Percentiles rank a stretch among this genome's conserved stretches.
Evolutionary conservation across 2,797 vertebrate genomes (phyloP).

Genomic region (Onychomys arenicola): DNA sequence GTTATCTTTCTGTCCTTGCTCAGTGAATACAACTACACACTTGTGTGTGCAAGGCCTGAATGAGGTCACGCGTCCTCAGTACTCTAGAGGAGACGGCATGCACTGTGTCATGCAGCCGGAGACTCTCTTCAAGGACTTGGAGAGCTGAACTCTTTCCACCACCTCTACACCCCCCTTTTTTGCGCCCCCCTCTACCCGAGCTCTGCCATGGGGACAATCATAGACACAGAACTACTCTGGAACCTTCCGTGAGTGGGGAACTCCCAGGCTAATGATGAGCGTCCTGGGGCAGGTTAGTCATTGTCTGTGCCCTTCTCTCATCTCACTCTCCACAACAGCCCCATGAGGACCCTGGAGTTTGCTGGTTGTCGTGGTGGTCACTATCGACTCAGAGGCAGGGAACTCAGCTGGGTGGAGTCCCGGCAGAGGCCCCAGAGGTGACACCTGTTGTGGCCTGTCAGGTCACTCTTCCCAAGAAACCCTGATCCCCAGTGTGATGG

Average conservation of each 20-base stretch:
- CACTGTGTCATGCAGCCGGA: not conserved
- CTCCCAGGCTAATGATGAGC: not conserved
- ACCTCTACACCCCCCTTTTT: no score
- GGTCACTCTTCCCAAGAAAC: not conserved
- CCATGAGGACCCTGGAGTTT: not conserved
- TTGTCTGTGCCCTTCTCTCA: not conserved
- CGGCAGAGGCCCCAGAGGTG: not conserved
- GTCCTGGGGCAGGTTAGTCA: not conserved
- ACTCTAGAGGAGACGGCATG: rapidly evolving
- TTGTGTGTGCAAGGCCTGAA: not conserved
- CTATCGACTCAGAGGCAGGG: no score
- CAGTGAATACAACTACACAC: rapidly evolving
- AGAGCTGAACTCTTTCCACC: not conserved
- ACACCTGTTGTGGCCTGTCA: no score
- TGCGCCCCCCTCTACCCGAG: no score
- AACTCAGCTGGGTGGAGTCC: not conserved
- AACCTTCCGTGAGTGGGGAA: not conserved
- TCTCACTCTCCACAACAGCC: not conserved
- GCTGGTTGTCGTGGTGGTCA: not conserved
- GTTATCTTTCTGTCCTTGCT: not conserved
- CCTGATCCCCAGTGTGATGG: rapidly evolving
- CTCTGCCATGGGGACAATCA: not conserved
- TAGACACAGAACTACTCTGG: not conserved
- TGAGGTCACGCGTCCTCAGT: not conserved
- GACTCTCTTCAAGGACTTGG: not conserved